A percentile compares a stretch with the other conserved stretches of the same genome.
Conservation (phyloP, 2,888 invertebrate genomes). For the Leptopilina syphax region DNA sequence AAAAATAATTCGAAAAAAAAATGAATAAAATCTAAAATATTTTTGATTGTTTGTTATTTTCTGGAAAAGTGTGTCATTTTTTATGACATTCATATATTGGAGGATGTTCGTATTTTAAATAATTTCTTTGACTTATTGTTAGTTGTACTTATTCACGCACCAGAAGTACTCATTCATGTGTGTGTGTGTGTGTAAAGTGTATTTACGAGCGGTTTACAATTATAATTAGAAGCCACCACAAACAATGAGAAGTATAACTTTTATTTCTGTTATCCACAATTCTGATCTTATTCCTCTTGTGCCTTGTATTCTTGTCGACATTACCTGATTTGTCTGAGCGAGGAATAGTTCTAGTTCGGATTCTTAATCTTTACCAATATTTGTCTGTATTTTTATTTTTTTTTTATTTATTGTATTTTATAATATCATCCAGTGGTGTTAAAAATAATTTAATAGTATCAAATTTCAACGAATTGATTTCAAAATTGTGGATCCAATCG, state of each 20-base stretch:
- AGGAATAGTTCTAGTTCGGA: constrained; percentile 19
- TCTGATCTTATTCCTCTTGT: constrained; percentile 64
- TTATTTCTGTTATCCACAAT: constrained; percentile 73
- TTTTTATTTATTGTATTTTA: too few species aligned
- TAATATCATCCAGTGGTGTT: background rate
- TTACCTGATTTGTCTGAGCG: constrained; percentile 45
- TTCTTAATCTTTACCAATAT: background rate
- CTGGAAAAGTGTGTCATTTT: background rate
- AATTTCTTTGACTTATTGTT: constrained; percentile 27
- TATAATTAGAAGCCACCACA: constrained; percentile 73
- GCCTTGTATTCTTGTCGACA: constrained; percentile 37
- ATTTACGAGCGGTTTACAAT: constrained; percentile 53
- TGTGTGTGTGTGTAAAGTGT: constrained; percentile 43
- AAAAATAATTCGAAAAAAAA: background rate
- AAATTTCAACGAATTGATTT: too few species aligned
- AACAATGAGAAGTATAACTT: constrained; percentile 74
- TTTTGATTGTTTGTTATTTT: background rate
- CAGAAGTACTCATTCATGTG: constrained; percentile 53
- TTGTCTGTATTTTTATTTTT: too few species aligned
- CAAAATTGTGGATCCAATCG: too few species aligned
- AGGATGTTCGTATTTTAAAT: background rate
- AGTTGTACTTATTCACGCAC: constrained; percentile 50
- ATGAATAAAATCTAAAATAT: too few species aligned
- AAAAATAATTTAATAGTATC: too few species aligned
- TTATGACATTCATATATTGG: constrained; percentile 12